These are phyloP conservation scores for Alces alces DNA, from an alignment of 2,113 vertebrate species.

Conservation along the genomic window DNA sequence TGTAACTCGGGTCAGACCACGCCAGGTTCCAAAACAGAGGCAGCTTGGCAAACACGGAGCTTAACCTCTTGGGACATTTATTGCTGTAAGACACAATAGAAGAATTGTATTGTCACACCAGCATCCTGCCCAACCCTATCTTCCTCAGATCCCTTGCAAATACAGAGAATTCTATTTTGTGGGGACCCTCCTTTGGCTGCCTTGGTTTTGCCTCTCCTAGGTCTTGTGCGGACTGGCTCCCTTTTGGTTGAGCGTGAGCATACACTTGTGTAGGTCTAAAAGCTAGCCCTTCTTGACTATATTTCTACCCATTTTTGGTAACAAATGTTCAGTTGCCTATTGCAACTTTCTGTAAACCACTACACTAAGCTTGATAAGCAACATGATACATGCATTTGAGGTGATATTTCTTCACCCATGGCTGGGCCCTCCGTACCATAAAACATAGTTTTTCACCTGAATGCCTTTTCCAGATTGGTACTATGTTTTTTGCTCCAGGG, in stretches of 20 bases:
- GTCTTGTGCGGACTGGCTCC: neutral
- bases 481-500: neutral
- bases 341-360: neutral
- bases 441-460: neutral
- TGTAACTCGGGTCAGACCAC: neutral
- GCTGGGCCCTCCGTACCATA: neutral
- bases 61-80: neutral
- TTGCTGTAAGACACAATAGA: neutral
- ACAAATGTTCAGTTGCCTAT: neutral
- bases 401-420: neutral
- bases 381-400: neutral
- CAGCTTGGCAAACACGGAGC: neutral
- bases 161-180: neutral
- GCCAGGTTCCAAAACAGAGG: neutral
- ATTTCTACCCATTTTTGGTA: neutral
- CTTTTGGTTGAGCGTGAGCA: neutral
- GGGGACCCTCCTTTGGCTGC: neutral
- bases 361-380: neutral
- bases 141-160: neutral
- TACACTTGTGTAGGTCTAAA: neutral
- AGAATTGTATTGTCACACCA: neutral
- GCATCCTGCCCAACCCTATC: neutral
- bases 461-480: neutral
- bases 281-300: neutral
- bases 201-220: neutral